These are phyloP conservation scores for Neogobius melanostomus DNA, from an alignment of 2,113 vertebrate species.

Conservation along the genomic window DNA sequence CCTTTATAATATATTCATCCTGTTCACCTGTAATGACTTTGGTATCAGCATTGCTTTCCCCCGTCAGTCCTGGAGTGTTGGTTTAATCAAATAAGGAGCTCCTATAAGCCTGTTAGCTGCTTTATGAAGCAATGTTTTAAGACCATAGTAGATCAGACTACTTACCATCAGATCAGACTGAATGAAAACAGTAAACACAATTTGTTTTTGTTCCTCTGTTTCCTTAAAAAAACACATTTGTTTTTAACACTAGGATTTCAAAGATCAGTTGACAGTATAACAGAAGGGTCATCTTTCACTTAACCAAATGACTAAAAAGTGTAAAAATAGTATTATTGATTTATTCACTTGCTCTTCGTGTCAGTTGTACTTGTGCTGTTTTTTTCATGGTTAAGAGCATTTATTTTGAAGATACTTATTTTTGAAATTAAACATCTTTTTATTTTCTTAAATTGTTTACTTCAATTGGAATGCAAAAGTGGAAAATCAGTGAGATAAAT, in stretches of 20 bases:
- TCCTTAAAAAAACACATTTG: no score
- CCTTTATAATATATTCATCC: not conserved
- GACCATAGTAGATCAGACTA: conserved; percentile 50
- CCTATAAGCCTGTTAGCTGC: conserved; percentile 64
- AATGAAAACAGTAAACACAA: conserved; percentile 24
- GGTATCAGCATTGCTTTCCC: conserved; percentile 39
- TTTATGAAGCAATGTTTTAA: conserved; percentile 54
- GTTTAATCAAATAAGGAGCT: conserved; percentile 55
- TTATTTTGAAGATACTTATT: no score
- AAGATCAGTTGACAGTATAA: not conserved
- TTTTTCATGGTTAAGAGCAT: no score
- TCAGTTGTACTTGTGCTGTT: no score
- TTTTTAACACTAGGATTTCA: not conserved
- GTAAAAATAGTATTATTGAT: not conserved
- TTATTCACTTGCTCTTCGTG: no score
- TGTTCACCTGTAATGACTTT: not conserved
- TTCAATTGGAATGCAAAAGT: no score
- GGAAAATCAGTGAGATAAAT: no score
- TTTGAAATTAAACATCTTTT: no score
- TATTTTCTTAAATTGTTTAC: no score
- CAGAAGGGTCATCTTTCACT: not conserved
- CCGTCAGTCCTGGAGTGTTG: conserved; percentile 29
- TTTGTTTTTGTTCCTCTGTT: not conserved
- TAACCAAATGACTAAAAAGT: not conserved
- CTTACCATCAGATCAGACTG: conserved; percentile 20